Evolutionary conservation across 1,140 invertebrate species (phyloP).

Genomic region (Drosophila subobscura): DNA sequence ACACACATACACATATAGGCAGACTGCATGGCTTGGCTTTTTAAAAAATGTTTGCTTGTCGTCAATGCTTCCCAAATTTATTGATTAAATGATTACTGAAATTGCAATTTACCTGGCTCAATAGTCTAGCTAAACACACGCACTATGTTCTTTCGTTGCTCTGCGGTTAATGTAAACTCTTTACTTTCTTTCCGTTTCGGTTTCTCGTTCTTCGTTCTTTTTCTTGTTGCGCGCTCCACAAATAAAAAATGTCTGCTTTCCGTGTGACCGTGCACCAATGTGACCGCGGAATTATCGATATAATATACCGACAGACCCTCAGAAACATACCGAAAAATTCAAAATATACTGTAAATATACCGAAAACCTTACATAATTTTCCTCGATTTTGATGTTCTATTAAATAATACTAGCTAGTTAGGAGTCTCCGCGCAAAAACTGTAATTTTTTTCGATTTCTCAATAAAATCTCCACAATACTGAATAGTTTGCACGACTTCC

Average conservation of each 20-base stretch:
- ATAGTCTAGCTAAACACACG: slow-evolving; percentile 46
- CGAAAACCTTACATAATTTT: no score
- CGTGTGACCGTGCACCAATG: no score
- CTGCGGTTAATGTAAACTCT: slow-evolving; percentile 35
- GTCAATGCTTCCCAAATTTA: slow-evolving; percentile 38
- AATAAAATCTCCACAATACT: no score
- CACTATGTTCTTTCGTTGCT: slow-evolving; percentile 51
- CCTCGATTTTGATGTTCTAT: no score
- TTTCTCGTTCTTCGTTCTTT: slow-evolving; percentile 31
- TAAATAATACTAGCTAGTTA: no score
- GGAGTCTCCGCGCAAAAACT: no score
- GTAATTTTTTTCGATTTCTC: no score
- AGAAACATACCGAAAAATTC: no score
- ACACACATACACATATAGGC: slow-evolving; percentile 57
- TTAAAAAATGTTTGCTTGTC: slow-evolving; percentile 14
- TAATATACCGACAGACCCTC: no score
- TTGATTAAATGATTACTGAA: slow-evolving; percentile 32
- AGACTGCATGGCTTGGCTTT: slow-evolving; percentile 72
- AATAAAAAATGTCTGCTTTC: slow-evolving; percentile 34
- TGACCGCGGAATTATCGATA: no score
- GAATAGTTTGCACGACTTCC: no score
- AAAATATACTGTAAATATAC: no score
- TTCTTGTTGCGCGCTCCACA: slow-evolving; percentile 44
- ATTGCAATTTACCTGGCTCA: slow-evolving; percentile 54
- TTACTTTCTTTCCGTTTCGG: slow-evolving; percentile 39